Conservation (phyloP, 1,140 invertebrate species). For the Drosophila parabipectinata region DNA sequence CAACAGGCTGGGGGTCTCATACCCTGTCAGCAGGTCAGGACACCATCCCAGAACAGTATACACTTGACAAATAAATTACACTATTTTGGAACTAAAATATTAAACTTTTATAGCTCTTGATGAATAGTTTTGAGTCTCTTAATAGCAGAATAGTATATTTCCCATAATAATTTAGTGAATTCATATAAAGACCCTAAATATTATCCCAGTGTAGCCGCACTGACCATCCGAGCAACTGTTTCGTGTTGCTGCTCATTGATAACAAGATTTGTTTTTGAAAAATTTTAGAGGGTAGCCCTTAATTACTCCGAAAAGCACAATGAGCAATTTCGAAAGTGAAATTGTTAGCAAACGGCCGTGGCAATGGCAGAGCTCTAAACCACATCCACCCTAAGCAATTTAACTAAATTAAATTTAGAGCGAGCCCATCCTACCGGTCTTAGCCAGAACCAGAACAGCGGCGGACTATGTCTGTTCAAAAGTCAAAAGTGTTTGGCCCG, state of each 20-base stretch:
- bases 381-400: slow-evolving; percentile 56
- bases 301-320: slow-evolving; percentile 78
- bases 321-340: slow-evolving; percentile 52
- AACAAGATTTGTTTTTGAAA: slow-evolving; percentile 82
- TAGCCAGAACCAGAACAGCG: slow-evolving; percentile 9
- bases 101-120: not conserved
- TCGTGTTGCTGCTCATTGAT: slow-evolving; percentile 74
- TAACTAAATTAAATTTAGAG: slow-evolving; percentile 81
- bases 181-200: not conserved
- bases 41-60: slow-evolving; percentile 17
- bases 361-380: slow-evolving; percentile 6
- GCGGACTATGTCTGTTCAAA: slow-evolving; percentile 35
- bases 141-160: too few relatives aligned
- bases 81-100: not conserved
- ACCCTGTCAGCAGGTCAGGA: slow-evolving; percentile 38
- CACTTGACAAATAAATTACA: slow-evolving; percentile 6
- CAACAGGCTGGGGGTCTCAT: slow-evolving; percentile 11
- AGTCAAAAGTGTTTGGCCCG: slow-evolving; percentile 58
- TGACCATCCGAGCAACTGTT: slow-evolving; percentile 61
- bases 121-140: too few relatives aligned
- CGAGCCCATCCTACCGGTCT: slow-evolving; percentile 63
- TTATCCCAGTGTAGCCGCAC: slow-evolving; percentile 19
- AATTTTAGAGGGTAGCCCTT: slow-evolving; percentile 68
- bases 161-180: too few relatives aligned
- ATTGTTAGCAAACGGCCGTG: slow-evolving; percentile 13